Evolutionary conservation across 2,113 vertebrate species (phyloP).

Genomic region (Chloropsis cyanopogon): DNA sequence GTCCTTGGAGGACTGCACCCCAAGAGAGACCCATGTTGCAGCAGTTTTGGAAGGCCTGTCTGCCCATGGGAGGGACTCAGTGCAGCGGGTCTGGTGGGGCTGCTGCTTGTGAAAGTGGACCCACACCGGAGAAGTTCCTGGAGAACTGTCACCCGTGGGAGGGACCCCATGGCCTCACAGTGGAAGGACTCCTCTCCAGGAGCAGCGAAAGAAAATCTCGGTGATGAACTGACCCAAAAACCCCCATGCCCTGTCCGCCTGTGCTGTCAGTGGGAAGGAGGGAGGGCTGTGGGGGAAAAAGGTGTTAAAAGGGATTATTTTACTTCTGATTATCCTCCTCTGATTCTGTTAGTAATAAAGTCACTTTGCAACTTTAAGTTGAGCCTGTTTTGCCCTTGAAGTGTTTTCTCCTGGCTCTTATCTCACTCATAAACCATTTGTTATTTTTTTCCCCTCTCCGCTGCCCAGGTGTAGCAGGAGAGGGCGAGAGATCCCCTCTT

Average conservation of each 20-base stretch:
- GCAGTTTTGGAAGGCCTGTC: neutral
- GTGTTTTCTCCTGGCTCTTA: neutral
- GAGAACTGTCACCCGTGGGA: neutral
- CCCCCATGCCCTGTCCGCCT: neutral
- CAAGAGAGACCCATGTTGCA: neutral
- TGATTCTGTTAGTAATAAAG: neutral
- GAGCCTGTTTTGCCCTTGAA: neutral
- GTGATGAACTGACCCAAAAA: neutral
- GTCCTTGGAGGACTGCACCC: too few species aligned
- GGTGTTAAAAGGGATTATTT: neutral
- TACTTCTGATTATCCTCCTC: neutral
- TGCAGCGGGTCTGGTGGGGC: neutral
- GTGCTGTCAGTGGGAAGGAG: neutral
- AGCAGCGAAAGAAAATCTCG: neutral
- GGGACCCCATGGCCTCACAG: neutral
- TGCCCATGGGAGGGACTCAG: neutral
- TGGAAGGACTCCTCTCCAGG: neutral
- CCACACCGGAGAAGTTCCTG: accelerated
- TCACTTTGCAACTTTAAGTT: neutral
- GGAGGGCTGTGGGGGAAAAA: neutral
- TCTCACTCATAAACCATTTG: neutral
- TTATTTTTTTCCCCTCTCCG: neutral
- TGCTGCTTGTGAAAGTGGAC: neutral
- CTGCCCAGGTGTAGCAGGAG: neutral
- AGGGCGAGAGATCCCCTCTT: accelerated